phyloP scores from a whole-genome alignment of 1,140 invertebrate genomes.

The Agrypnia vestita region DNA sequence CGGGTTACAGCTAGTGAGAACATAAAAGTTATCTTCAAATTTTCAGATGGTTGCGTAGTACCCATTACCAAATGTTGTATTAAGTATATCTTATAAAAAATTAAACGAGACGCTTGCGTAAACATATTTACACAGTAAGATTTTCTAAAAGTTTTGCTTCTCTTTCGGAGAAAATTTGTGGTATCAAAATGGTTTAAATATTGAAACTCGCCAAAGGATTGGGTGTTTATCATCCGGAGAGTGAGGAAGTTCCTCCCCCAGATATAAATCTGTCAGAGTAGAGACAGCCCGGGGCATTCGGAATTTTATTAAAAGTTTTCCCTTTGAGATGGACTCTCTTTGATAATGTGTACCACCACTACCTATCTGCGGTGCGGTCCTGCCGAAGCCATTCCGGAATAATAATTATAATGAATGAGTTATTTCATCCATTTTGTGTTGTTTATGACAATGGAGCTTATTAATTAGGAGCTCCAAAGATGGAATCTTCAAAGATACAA shows the following conservation, averaged over 20 bases:
- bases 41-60: background rate
- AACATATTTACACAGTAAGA: background rate
- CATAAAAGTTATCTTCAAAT: no score
- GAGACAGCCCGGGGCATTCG: conserved; percentile 54
- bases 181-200: background rate
- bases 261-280: conserved; percentile 60
- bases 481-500: conserved; percentile 17
- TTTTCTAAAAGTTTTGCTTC: background rate
- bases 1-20: no score
- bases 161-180: background rate
- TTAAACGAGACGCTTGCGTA: background rate
- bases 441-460: conserved; percentile 49
- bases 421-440: conserved; percentile 43
- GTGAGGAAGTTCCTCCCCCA: conserved; percentile 17
- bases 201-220: background rate
- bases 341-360: conserved; percentile 40
- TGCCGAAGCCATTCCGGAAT: conserved; percentile 23
- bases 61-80: background rate
- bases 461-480: conserved; percentile 35
- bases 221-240: conserved; percentile 47
- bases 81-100: background rate
- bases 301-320: conserved; percentile 60
- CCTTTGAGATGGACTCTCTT: conserved; percentile 57
- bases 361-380: conserved; percentile 39
- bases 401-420: conserved; percentile 50